Base-by-base conservation (phyloP, 1,140 invertebrate genomes). In the Plutomurus gul region DNA sequence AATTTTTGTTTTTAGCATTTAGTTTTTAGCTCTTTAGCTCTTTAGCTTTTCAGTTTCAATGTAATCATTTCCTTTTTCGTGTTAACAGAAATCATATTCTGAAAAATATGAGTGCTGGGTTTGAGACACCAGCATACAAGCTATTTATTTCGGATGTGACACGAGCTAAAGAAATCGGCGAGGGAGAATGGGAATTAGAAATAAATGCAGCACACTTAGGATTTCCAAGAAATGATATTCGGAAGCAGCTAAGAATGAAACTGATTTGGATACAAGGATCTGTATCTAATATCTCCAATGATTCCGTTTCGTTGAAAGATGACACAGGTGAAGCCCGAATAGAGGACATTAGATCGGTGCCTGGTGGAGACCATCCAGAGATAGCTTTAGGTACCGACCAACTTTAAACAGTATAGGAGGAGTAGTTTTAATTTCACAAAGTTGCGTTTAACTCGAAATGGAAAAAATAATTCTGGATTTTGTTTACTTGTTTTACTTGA, bases 191-290 rank as follows among this genome's bases (percentile, higher is more conserved):
- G 30, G 33, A 46, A 20, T 16, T 77, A n/a, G 11, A 70, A 16
- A 46, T 77, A 20, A 43, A 33, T 8, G 60, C 76, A 16, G 27
- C 30, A 4, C 56, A 60, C n/a, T n/a, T 40, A 30, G 39, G 20
- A 3, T 25, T 1, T 8, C 18, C 25, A 46, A 22, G 33, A 13
- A 40, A 20, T 22, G 18, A 39, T 25, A 22, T 30, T 2, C 39
- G 27, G 11, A 46, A 40, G 2, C 8, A 46, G 18, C 18, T 77
- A 11, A 1, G 13, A 70, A 16, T 77, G 4, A 77, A 71, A 18
- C 20, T 77, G 30, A 36, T 70, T 27, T 77, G 76, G 76, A 47
- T 77, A n/a, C 76, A 77, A 71, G 76, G 76, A 37, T 18, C 20
- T 11, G 36, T 77, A 5, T 8, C 5, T 7, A 25, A 30, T 18